Conservation (phyloP, 2,888 invertebrate genomes). For the Apamea sordens region DNA sequence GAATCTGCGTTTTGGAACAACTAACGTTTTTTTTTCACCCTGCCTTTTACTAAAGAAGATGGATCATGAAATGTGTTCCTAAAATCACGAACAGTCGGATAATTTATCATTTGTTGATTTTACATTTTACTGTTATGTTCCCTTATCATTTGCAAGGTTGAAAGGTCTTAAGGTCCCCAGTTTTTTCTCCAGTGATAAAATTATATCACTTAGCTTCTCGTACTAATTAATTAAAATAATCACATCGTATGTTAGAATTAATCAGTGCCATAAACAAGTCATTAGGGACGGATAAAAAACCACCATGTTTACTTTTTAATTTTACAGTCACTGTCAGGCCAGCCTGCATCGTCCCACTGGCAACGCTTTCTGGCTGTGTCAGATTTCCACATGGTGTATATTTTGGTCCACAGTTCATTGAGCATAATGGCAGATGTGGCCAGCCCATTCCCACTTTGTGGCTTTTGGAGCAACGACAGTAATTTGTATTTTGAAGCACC, state of each 20-base stretch:
- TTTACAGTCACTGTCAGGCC: not conserved
- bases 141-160: constrained; percentile 7
- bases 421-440: not conserved
- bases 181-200: not conserved
- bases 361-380: not conserved
- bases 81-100: not conserved
- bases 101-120: not conserved
- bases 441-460: not conserved
- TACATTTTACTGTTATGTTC: not conserved
- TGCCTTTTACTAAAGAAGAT: too few relatives aligned
- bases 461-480: not conserved
- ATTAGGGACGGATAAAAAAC: not conserved
- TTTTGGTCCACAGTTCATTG: not conserved
- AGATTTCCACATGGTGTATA: not conserved
- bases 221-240: not conserved
- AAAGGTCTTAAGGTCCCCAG: constrained; percentile 1
- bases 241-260: constrained; percentile 6
- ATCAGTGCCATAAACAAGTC: not conserved
- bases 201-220: constrained; percentile 8
- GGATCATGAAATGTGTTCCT: too few relatives aligned
- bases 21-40: not conserved
- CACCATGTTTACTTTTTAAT: not conserved
- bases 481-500: not conserved
- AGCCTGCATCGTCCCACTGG: not conserved
- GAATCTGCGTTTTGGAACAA: not conserved